A percentile compares a stretch with the other conserved stretches of the same genome.
Evolutionary conservation across 2,113 vertebrate species (phyloP).

Genomic region (Ceyx melanurus): DNA sequence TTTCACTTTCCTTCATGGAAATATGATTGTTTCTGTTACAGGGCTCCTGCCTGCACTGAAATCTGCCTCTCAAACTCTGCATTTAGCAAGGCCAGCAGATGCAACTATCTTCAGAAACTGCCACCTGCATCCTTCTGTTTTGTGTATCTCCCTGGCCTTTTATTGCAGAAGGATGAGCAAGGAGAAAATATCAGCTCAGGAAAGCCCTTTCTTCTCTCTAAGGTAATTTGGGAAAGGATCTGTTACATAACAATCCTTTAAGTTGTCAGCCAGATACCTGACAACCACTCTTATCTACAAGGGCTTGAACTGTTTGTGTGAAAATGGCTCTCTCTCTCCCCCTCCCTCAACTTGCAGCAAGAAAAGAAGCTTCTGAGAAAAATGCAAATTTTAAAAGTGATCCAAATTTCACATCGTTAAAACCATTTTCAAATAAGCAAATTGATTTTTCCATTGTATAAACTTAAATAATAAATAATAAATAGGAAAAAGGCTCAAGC

Average conservation of each 20-base stretch:
- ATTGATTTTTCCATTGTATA: background rate
- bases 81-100: background rate
- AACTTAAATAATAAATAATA: background rate
- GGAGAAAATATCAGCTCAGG: background rate
- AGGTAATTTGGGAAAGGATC: background rate
- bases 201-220: background rate
- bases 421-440: background rate
- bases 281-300: background rate
- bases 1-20: background rate
- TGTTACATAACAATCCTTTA: background rate
- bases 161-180: background rate
- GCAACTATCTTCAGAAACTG: background rate
- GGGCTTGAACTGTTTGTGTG: background rate
- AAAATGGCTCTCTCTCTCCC: background rate
- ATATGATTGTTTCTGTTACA: fast-evolving
- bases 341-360: background rate
- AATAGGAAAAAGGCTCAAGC: background rate
- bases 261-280: background rate
- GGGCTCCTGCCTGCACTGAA: background rate
- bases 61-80: background rate
- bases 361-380: background rate
- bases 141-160: background rate
- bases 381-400: background rate
- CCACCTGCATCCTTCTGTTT: background rate
- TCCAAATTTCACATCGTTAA: background rate